Percentiles rank a stretch among this genome's conserved stretches.
Evolutionary conservation across 2,888 invertebrate species (phyloP).

Genomic region (Eustalomyia histrio): DNA sequence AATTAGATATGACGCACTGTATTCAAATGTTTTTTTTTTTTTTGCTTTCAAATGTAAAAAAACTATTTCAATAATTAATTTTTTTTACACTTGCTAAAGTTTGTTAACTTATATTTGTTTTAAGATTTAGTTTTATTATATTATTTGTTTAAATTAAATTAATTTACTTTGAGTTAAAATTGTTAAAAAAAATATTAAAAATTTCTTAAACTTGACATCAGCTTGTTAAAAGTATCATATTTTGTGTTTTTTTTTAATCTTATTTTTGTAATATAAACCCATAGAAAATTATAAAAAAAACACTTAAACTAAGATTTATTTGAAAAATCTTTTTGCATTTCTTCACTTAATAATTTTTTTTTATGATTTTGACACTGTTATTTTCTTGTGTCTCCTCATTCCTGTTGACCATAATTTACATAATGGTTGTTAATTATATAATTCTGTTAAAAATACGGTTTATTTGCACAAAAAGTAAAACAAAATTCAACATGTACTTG

Average conservation of each 20-base stretch:
- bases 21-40: neutral
- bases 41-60: neutral
- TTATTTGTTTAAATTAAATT: neutral
- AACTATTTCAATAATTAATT: neutral
- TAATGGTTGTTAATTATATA: constrained; percentile 25
- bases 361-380: neutral
- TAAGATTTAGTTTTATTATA: neutral
- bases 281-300: neutral
- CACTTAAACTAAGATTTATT: neutral
- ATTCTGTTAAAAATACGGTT: constrained; percentile 7
- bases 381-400: neutral
- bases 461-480: neutral
- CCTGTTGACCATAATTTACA: constrained; percentile 11
- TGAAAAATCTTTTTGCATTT: too few relatives aligned
- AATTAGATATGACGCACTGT: neutral
- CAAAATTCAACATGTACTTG: neutral
- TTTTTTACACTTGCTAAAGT: neutral
- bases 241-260: neutral
- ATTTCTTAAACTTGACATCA: neutral
- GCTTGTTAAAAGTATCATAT: neutral
- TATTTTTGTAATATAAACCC: neutral
- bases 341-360: neutral
- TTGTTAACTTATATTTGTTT: neutral
- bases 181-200: neutral
- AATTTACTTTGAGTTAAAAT: neutral